phyloP scores from a whole-genome alignment of 2,797 vertebrate genomes.

The Neosilurus hyrtlii region DNA sequence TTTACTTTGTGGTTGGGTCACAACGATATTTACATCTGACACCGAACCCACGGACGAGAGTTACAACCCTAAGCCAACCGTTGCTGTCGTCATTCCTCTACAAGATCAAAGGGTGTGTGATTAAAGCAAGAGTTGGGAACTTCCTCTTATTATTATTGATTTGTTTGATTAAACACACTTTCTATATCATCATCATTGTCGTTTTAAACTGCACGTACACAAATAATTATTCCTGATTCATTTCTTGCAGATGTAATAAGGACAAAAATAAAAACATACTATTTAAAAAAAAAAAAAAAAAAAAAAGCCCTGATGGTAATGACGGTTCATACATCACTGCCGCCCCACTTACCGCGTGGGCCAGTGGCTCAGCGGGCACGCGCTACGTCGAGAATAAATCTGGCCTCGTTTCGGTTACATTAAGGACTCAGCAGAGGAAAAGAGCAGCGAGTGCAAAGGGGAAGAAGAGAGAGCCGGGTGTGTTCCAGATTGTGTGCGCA shows the following conservation, averaged over 20 bases:
- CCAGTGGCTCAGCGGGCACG: constrained; percentile 40
- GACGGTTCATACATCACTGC: constrained; percentile 46
- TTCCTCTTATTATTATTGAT: not conserved
- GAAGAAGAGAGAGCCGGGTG: not conserved
- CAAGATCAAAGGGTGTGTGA: not conserved
- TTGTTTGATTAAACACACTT: not conserved
- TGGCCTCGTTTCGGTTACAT: constrained; percentile 51
- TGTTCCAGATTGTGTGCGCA: constrained; percentile 44
- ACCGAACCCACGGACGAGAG: not conserved
- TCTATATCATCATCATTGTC: not conserved
- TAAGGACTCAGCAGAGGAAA: constrained; percentile 46
- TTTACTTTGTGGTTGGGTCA: not conserved
- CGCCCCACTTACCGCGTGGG: constrained; percentile 44
- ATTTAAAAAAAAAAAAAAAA: not conserved
- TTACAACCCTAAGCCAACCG: not conserved
- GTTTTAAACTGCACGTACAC: not conserved
- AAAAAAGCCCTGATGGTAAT: not conserved
- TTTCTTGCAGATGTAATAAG: not conserved
- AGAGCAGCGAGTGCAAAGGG: not conserved
- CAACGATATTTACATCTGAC: constrained; percentile 8
- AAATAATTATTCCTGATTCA: not conserved
- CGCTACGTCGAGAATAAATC: constrained; percentile 19
- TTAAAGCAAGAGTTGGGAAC: not conserved
- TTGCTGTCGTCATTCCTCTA: not conserved
- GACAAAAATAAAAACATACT: not conserved